These are phyloP conservation scores for Oasisia sp. DNA, from an alignment of 2,888 invertebrate species.

Conservation along the genomic window DNA sequence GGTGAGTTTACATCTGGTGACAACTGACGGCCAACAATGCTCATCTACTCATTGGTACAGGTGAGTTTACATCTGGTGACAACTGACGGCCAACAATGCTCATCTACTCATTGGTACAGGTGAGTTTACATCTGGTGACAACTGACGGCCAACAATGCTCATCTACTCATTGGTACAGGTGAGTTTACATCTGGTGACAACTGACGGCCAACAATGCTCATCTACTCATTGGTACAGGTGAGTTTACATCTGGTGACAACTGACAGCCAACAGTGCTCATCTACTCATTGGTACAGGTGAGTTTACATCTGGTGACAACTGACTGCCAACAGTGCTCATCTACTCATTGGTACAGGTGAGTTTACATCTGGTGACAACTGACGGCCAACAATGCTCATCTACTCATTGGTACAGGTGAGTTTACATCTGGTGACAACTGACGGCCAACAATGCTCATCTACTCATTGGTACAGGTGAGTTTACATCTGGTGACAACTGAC, in stretches of 20 bases:
- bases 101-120: constrained; percentile 48
- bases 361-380: constrained; percentile 50
- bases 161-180: constrained; percentile 49
- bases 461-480: constrained; percentile 48
- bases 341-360: constrained; percentile 48
- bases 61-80: constrained; percentile 52
- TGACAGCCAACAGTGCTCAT: constrained; percentile 44
- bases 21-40: constrained; percentile 43
- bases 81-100: constrained; percentile 42
- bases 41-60: constrained; percentile 46
- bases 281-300: constrained; percentile 48
- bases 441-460: constrained; percentile 44
- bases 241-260: constrained; percentile 48
- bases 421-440: constrained; percentile 49
- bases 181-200: constrained; percentile 48
- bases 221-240: constrained; percentile 48
- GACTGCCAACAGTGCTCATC: constrained; percentile 42
- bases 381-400: constrained; percentile 44
- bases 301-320: constrained; percentile 50
- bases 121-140: constrained; percentile 50
- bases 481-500: constrained; percentile 49
- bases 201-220: constrained; percentile 44
- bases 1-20: constrained; percentile 53
- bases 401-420: constrained; percentile 47
- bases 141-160: constrained; percentile 43